phyloP scores from a whole-genome alignment of 2,797 vertebrate species.

The Vipera ursinii region DNA sequence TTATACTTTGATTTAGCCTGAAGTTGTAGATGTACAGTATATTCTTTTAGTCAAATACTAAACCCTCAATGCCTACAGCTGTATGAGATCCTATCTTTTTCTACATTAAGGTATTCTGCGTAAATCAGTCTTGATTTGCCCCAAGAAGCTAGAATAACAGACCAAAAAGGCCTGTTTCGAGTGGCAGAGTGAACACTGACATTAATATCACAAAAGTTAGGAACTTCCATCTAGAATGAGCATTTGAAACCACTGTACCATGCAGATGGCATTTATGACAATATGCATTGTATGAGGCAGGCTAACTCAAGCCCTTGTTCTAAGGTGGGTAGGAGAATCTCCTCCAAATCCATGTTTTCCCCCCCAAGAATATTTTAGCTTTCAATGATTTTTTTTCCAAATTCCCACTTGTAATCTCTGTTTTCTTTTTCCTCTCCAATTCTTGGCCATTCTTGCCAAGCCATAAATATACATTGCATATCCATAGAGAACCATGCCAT shows the following conservation, averaged over 20 bases:
- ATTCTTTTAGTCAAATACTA: too few species aligned
- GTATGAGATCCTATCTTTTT: neutral
- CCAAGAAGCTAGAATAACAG: neutral
- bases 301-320: neutral
- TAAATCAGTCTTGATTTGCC: neutral
- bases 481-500: neutral
- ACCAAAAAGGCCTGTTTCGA: neutral
- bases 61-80: neutral
- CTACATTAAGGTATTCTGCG: neutral
- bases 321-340: neutral
- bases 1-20: neutral
- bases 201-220: neutral
- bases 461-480: neutral
- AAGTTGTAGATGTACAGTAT: neutral
- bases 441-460: neutral
- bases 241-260: neutral
- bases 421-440: neutral
- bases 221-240: neutral
- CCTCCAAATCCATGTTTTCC: accelerated
- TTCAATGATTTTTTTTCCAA: neutral
- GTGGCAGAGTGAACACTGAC: neutral
- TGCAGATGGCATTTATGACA: neutral
- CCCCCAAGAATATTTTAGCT: neutral
- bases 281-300: too few species aligned
- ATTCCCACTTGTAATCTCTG: neutral